A percentile compares a stretch with the other conserved stretches of the same genome.
These are phyloP conservation scores for Drosophila mercatorum DNA, from an alignment of 2,888 invertebrate species.

Conservation along the genomic window DNA sequence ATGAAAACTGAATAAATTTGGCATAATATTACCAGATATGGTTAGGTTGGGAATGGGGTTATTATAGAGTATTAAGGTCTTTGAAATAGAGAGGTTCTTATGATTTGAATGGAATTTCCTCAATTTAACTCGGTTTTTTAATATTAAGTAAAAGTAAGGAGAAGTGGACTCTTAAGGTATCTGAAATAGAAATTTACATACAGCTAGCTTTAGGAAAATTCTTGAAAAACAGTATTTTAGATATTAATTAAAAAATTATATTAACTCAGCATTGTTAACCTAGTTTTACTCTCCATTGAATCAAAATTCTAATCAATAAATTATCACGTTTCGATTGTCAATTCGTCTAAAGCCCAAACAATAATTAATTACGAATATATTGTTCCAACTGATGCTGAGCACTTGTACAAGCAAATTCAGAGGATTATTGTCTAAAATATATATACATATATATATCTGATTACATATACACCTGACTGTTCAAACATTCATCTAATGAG, in stretches of 20 bases:
- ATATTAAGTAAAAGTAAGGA: too few relatives aligned
- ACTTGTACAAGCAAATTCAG: constrained; percentile 7
- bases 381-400: neutral
- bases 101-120: too few relatives aligned
- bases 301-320: neutral
- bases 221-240: too few relatives aligned
- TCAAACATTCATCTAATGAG: constrained; percentile 43
- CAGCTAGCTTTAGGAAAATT: too few relatives aligned
- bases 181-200: neutral
- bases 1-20: neutral
- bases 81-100: neutral
- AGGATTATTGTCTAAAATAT: constrained; percentile 9
- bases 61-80: neutral
- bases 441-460: neutral
- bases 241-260: too few relatives aligned
- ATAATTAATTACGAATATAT: constrained; percentile 4
- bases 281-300: neutral
- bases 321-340: constrained; percentile 5
- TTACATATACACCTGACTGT: neutral
- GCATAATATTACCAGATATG: neutral
- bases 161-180: neutral
- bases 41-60: neutral
- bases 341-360: neutral
- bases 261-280: neutral
- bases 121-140: too few relatives aligned